Conservation (phyloP, 2,888 invertebrate genomes). For the Steinernema carpocapsae region DNA sequence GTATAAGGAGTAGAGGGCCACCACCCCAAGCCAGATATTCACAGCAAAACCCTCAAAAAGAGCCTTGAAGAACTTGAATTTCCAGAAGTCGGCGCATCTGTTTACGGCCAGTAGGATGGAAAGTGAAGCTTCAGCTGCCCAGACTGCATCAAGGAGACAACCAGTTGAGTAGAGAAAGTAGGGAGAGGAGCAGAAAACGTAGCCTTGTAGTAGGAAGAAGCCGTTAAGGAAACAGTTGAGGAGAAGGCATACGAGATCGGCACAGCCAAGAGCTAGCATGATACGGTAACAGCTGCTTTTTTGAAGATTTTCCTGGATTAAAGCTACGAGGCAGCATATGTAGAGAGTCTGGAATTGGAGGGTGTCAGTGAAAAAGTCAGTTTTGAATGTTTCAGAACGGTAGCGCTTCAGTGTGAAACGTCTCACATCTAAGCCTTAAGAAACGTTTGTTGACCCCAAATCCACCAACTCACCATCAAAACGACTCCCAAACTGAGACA, state of each 20-base stretch:
- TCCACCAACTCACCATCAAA: slow-evolving; percentile 1
- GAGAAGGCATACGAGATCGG: background rate
- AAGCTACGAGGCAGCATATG: background rate
- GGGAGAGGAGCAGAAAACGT: slow-evolving; percentile 6
- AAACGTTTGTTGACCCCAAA: too few relatives aligned
- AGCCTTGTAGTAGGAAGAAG: background rate
- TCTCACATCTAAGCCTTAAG: too few relatives aligned
- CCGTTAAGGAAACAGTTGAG: background rate
- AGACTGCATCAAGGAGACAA: background rate
- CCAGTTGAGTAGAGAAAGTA: background rate
- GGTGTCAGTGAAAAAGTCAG: too few relatives aligned
- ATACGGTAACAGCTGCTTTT: slow-evolving; percentile 27
- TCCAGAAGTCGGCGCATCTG: slow-evolving; percentile 20
- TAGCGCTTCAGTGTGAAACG: too few relatives aligned
- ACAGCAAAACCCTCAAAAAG: background rate
- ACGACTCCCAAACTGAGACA: background rate
- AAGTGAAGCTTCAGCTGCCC: slow-evolving; percentile 12
- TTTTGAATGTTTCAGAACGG: too few relatives aligned
- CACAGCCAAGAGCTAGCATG: background rate
- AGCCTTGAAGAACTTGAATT: background rate
- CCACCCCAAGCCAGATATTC: background rate
- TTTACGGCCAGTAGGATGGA: slow-evolving; percentile 11
- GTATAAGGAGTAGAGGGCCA: background rate
- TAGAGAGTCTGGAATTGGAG: background rate
- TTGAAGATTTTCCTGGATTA: background rate